Base-by-base conservation (phyloP, 2,797 vertebrate genomes). In the Amblyraja radiata region DNA sequence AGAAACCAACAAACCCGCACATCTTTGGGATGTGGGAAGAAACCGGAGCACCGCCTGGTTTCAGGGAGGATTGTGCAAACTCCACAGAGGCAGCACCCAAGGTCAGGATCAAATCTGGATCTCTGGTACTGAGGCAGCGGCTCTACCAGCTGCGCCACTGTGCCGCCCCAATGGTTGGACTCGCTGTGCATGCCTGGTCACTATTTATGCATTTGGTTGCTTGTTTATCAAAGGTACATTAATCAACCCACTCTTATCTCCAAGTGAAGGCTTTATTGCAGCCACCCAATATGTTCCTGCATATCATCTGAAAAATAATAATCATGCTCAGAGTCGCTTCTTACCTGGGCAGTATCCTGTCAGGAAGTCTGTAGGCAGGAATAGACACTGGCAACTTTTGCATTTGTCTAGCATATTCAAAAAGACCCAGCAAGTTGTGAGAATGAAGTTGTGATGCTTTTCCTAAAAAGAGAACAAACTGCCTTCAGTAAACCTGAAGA, bases 381-480 rank as follows among this genome's bases (percentile, higher is more conserved):
- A 99, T 99, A 95, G 98, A 96, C 94, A 99, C 98, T 9, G 99
- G 98, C 94, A 99, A 95, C 95, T 98, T 99, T 93, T 98, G 98
- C 97, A 99, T 97, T 96, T 99, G 98, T 93, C 98, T 96, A 95
- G 99, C 98, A 94, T 99, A 98, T 95, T 99, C 98, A 94, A 99
- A 99, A 94, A 99, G 96, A 93, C 98, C 99, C 1, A 97, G 95
- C 93, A 99, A 96, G 94, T 96, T 99, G 95, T 99, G 98, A 58
- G 98, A 99, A 96, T 99, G 99, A 93, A 99, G 97, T 96, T 99
- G 98, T 94, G 98, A 99, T 93, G 98, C 98, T 97, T 99, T 99
- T 95, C 99, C 99, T 99, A 95, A 71, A 94, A 94, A 95, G 94
- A 88, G n/a, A 92, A 0, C 92, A 68, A 54, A 8, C 46, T 23